These are phyloP conservation scores for Neoascia interrupta DNA, from an alignment of 2,888 invertebrate genomes.

Conservation along the genomic window DNA sequence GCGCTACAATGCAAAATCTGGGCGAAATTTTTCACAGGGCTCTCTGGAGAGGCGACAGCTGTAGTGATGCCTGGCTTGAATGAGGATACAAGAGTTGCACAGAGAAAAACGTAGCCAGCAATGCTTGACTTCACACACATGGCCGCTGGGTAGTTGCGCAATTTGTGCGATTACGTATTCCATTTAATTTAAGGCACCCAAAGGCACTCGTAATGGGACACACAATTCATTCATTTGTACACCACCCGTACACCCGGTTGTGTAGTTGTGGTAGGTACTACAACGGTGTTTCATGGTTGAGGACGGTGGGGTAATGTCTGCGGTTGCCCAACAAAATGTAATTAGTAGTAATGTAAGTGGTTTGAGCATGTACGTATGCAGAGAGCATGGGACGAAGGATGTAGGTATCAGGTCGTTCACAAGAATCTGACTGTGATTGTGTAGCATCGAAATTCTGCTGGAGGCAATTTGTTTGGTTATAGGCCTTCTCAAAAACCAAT, in stretches of 20 bases:
- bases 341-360: conserved; percentile 44
- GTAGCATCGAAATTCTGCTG: no score
- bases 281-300: conserved; percentile 21
- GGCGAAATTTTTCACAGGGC: conserved; percentile 45
- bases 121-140: no score
- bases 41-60: conserved; percentile 42
- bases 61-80: no score
- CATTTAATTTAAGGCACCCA: conserved; percentile 66
- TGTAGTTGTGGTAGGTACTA: conserved; percentile 25
- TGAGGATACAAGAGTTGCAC: no score
- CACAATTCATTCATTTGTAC: conserved; percentile 44
- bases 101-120: no score
- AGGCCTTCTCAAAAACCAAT: no score
- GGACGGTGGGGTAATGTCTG: conserved; percentile 37
- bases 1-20: conserved; percentile 20
- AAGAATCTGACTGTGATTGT: no score
- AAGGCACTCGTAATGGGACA: conserved; percentile 55
- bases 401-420: no score
- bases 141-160: conserved; percentile 40
- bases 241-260: neutral
- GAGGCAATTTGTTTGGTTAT: no score
- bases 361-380: conserved; percentile 19
- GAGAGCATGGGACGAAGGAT: no score
- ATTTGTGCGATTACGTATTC: conserved; percentile 59
- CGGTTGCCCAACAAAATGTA: conserved; percentile 54